A percentile compares a stretch with the other conserved stretches of the same genome.
Conservation (phyloP, 1,140 invertebrate species). For the Drosophila willistoni region DNA sequence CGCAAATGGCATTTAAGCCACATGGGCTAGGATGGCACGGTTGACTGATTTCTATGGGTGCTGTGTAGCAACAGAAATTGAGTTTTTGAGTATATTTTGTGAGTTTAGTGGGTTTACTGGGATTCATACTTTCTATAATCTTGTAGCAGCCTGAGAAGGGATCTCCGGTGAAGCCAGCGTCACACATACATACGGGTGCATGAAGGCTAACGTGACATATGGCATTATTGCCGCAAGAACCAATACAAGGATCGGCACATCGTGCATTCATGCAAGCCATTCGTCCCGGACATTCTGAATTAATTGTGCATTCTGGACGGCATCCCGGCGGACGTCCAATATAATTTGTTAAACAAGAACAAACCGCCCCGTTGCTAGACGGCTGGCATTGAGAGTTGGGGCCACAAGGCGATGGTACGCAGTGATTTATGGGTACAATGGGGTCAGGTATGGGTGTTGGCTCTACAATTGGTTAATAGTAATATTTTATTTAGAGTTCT, state of each 20-base stretch:
- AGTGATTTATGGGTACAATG: constrained; percentile 83
- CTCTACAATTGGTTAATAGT: constrained; percentile 46
- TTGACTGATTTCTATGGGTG: constrained; percentile 83
- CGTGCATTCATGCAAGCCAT: constrained; percentile 87
- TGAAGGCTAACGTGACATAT: constrained; percentile 89
- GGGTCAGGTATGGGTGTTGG: constrained; percentile 66
- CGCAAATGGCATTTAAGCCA: constrained; percentile 92
- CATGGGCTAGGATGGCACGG: constrained; percentile 89
- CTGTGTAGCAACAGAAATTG: constrained; percentile 53
- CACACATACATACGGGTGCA: constrained; percentile 88
- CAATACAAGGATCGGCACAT: constrained; percentile 89
- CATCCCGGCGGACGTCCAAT: constrained; percentile 89
- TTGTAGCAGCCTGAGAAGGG: constrained; percentile 88
- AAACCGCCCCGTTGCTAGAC: constrained; percentile 85
- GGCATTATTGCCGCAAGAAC: constrained; percentile 88
- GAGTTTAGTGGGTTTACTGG: background rate
- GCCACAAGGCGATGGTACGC: constrained; percentile 88
- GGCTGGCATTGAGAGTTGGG: constrained; percentile 87
- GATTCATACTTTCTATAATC: constrained; percentile 83
- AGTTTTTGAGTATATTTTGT: constrained; percentile 30
- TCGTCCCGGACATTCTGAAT: constrained; percentile 88
- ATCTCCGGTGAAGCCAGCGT: constrained; percentile 88
- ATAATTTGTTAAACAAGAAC: constrained; percentile 88
- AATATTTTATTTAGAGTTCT: constrained; percentile 31
- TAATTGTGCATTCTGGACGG: constrained; percentile 89